Percentiles rank a stretch among this genome's conserved stretches.
Conservation (phyloP, 2,797 vertebrate species). For the Vultur gryphus region DNA sequence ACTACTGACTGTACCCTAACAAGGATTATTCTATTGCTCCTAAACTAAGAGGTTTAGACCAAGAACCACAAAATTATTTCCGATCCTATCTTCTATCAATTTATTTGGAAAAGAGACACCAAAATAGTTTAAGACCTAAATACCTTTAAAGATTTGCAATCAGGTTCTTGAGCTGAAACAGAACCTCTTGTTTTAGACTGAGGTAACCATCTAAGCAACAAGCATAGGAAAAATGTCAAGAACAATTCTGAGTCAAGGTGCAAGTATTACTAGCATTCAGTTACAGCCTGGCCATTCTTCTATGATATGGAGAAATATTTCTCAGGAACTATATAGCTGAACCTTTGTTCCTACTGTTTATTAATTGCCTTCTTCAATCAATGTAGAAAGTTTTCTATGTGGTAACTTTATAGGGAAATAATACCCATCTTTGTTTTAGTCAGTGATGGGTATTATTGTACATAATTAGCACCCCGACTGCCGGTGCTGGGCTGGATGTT, state of each 20-base stretch:
- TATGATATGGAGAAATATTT: neutral
- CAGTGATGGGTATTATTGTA: no score
- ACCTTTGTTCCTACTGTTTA: neutral
- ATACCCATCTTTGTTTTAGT: neutral
- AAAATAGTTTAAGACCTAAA: neutral
- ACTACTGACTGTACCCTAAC: neutral
- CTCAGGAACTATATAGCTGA: neutral
- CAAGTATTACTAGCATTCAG: neutral
- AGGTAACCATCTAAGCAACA: neutral
- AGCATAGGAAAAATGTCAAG: neutral
- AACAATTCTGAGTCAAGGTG: neutral
- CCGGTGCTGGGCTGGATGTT: no score
- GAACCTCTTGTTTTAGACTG: neutral
- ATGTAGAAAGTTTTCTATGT: neutral
- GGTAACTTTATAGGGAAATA: neutral
- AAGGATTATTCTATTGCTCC: neutral
- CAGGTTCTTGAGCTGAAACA: neutral
- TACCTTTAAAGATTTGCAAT: neutral
- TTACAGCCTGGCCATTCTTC: neutral
- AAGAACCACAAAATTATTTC: neutral
- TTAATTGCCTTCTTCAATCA: neutral
- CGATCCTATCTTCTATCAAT: neutral
- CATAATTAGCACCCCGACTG: no score
- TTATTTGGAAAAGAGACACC: neutral
- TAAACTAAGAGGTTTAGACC: neutral